Evolutionary conservation across 1,140 invertebrate species (phyloP).

Genomic region (Megalopta genalis): DNA sequence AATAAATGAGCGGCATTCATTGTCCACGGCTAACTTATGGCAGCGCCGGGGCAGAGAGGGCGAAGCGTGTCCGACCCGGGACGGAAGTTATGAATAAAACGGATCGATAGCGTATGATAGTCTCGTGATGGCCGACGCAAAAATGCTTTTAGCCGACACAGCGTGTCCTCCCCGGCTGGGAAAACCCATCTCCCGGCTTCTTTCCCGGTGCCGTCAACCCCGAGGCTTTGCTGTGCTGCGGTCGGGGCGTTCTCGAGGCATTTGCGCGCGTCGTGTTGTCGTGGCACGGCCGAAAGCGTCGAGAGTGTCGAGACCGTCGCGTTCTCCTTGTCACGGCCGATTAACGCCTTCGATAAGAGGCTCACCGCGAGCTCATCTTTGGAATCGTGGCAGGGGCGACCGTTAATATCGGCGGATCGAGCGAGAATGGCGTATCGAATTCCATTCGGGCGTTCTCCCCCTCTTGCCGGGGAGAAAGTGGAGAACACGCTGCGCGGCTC

Average conservation of each 20-base stretch:
- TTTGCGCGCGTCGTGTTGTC: neutral
- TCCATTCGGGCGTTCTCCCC: conserved; percentile 34
- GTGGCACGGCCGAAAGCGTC: too few species aligned
- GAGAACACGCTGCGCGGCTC: conserved; percentile 41
- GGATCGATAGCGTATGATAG: conserved; percentile 76
- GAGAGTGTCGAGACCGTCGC: neutral
- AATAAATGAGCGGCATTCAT: conserved; percentile 23
- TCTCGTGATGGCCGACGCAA: conserved; percentile 75
- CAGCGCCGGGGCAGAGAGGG: neutral
- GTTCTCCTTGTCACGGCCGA: neutral
- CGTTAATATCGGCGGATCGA: conserved; percentile 46
- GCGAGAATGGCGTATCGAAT: conserved; percentile 58
- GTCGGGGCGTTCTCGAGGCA: neutral
- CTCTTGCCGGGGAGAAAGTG: conserved; percentile 12
- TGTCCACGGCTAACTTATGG: conserved; percentile 7
- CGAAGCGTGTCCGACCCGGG: conserved; percentile 13
- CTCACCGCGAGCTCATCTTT: neutral
- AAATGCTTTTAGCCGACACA: conserved; percentile 79
- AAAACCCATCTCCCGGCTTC: conserved; percentile 57
- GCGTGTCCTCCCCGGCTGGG: conserved; percentile 64
- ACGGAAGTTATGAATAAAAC: conserved; percentile 73
- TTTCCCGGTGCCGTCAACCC: conserved; percentile 40
- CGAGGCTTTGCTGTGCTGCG: neutral
- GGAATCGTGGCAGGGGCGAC: conserved; percentile 8
- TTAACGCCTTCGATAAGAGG: neutral